A percentile compares a stretch with the other conserved stretches of the same genome.
Evolutionary conservation across 2,797 vertebrate genomes (phyloP).

Genomic region (Gymnothorax javanicus): DNA sequence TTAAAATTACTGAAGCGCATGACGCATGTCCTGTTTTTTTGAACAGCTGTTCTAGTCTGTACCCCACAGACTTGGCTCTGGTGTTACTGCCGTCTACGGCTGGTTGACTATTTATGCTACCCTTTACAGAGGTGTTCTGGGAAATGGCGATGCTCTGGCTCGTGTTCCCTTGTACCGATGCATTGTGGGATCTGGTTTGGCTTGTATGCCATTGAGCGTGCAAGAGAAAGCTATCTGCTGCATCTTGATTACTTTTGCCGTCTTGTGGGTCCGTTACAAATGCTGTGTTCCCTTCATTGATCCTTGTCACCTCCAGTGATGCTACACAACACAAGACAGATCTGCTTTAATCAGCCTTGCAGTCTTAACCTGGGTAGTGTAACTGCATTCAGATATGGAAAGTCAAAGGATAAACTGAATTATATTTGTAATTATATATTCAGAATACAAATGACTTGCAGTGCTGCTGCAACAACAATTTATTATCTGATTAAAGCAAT

Average conservation of each 20-base stretch:
- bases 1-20: not conserved
- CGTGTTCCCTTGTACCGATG: not conserved
- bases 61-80: not conserved
- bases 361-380: not conserved
- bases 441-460: not conserved
- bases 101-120: not conserved
- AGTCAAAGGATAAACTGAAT: not conserved
- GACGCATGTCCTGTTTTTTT: not conserved
- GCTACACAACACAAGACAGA: not conserved
- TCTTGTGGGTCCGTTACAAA: not conserved
- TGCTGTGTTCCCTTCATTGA: not conserved
- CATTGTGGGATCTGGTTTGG: not conserved
- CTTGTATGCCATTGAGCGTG: not conserved
- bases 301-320: constrained; percentile 2
- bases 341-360: not conserved
- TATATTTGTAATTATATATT: not conserved
- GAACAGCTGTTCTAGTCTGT: not conserved
- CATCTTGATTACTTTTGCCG: not conserved
- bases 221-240: constrained; percentile 3
- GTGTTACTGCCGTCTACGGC: not conserved
- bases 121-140: not conserved
- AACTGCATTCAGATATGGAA: not conserved
- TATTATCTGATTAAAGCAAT: not conserved
- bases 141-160: not conserved
- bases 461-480: not conserved